A percentile compares a stretch with the other conserved stretches of the same genome.
These are phyloP conservation scores for Cecropterus lyciades DNA, from an alignment of 1,140 invertebrate genomes.

Conservation along the genomic window DNA sequence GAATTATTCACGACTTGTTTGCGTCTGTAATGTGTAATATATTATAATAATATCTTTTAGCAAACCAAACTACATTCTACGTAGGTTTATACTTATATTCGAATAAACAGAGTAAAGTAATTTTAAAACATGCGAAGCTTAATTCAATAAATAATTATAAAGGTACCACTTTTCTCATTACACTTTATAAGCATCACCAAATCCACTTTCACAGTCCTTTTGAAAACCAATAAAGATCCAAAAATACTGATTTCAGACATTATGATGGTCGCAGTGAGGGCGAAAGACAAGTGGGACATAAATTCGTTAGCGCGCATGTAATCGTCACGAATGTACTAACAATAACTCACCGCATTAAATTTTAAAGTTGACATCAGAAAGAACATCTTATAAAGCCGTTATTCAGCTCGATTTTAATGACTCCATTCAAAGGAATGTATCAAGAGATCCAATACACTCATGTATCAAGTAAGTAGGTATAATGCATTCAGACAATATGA, in stretches of 20 bases:
- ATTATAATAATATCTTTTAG: background rate
- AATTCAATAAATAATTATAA: constrained; percentile 30
- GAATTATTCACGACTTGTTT: constrained; percentile 1
- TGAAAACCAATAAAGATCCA: constrained; percentile 70
- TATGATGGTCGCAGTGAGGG: constrained; percentile 64
- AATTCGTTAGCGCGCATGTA: constrained; percentile 79
- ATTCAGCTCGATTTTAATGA: constrained; percentile 69
- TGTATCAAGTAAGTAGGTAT: background rate
- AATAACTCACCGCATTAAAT: constrained; percentile 77
- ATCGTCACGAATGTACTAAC: constrained; percentile 73
- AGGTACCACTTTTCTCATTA: constrained; percentile 45
- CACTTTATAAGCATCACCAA: constrained; percentile 63
- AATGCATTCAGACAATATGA: background rate
- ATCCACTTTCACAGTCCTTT: constrained; percentile 61
- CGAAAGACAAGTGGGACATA: constrained; percentile 71
- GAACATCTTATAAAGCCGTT: constrained; percentile 79
- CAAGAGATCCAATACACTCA: constrained; percentile 23
- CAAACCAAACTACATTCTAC: background rate
- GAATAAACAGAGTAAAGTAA: constrained; percentile 12
- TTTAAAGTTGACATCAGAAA: constrained; percentile 83
- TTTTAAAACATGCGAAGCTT: constrained; percentile 30
- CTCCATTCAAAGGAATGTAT: constrained; percentile 55
- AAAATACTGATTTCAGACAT: constrained; percentile 70
- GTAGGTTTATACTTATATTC: background rate
- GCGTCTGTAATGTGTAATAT: background rate